Percentiles rank a stretch among this genome's conserved stretches.
These are phyloP conservation scores for Lineus longissimus DNA, from an alignment of 1,140 invertebrate genomes.

Conservation along the genomic window DNA sequence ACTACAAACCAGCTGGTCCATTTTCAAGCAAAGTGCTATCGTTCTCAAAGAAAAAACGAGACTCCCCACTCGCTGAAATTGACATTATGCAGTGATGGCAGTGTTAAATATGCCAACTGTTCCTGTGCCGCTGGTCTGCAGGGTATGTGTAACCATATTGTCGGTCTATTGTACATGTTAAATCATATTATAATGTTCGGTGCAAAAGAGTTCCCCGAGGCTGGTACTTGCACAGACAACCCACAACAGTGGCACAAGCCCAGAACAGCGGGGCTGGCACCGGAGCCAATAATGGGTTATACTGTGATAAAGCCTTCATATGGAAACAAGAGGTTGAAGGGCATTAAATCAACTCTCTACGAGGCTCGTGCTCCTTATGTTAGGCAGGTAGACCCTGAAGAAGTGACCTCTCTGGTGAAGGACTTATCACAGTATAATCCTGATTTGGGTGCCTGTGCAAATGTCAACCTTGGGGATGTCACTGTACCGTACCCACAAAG, in stretches of 20 bases:
- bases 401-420: not conserved
- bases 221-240: slow-evolving; percentile 2
- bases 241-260: slow-evolving; percentile 2
- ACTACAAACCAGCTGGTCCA: not conserved
- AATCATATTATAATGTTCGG: not conserved
- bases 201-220: not conserved
- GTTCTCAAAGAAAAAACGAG: slow-evolving; percentile 4
- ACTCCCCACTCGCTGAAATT: not conserved
- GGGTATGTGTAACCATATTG: slow-evolving; percentile 3
- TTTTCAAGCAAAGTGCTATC: not conserved
- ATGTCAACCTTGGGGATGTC: not conserved
- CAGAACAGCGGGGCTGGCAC: not conserved
- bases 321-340: not conserved
- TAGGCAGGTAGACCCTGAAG: not conserved
- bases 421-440: not conserved
- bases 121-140: not conserved
- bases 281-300: slow-evolving; percentile 3
- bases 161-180: not conserved
- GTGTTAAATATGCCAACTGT: not conserved
- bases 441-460: not conserved
- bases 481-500: not conserved
- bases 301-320: slow-evolving; percentile 2
- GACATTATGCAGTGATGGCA: not conserved
- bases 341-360: not conserved
- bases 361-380: not conserved